phyloP scores from a whole-genome alignment of 2,797 vertebrate genomes.

The Sus cebifrons region DNA sequence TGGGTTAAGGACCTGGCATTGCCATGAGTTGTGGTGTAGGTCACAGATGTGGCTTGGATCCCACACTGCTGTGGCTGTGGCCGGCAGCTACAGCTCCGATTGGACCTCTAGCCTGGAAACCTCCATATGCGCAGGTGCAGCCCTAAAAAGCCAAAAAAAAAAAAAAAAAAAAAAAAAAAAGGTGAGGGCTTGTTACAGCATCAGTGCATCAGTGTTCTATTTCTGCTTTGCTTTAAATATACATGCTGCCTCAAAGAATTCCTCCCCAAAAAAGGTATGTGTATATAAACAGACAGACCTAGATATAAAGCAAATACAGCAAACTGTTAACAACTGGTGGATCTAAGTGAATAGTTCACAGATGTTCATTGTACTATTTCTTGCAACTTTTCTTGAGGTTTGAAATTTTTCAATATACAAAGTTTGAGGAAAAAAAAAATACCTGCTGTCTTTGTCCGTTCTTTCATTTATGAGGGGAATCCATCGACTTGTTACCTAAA shows the following conservation, averaged over 20 bases:
- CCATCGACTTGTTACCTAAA: slow-evolving; percentile 98
- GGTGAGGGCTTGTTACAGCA: neutral
- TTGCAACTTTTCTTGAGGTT: slow-evolving; percentile 24
- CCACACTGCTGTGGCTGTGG: too few species aligned
- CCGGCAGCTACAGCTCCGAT: too few species aligned
- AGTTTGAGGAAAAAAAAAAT: slow-evolving; percentile 81
- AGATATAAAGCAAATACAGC: neutral
- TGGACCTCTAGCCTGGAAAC: too few species aligned
- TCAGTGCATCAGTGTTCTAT: neutral
- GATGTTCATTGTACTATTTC: neutral
- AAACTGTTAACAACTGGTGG: slow-evolving; percentile 18
- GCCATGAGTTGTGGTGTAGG: too few species aligned
- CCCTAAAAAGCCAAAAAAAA: too few species aligned
- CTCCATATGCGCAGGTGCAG: too few species aligned
- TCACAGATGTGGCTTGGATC: too few species aligned
- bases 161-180: neutral
- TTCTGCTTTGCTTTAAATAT: slow-evolving; percentile 58
- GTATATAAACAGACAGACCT: neutral
- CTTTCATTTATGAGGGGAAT: slow-evolving; percentile 99
- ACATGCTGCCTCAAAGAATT: slow-evolving; percentile 30
- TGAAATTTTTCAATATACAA: slow-evolving; percentile 42
- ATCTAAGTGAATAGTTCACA: neutral
- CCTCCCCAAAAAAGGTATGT: neutral
- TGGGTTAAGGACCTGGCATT: too few species aligned
- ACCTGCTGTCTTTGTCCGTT: slow-evolving; percentile 99